Evolutionary conservation across 2,888 invertebrate species (phyloP).

Genomic region (Clistopyga incitator): DNA sequence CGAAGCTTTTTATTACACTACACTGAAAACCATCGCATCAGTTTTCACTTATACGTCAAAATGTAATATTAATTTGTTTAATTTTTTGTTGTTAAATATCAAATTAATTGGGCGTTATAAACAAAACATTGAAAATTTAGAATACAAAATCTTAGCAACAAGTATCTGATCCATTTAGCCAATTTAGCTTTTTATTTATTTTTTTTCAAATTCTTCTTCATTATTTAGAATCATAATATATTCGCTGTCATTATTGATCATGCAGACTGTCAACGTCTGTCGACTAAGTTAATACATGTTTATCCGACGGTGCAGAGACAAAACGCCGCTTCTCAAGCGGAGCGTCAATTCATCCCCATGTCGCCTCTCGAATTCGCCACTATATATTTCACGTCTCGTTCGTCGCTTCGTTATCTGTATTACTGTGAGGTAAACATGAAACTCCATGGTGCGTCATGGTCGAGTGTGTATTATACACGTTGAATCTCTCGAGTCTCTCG

Average conservation of each 20-base stretch:
- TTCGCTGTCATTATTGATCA: not conserved
- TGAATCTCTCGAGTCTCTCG: constrained; percentile 37
- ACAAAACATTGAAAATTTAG: no score
- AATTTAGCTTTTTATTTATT: no score
- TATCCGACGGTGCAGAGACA: not conserved
- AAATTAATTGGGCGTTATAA: no score
- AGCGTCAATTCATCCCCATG: constrained; percentile 3
- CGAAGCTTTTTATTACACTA: no score
- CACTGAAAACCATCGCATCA: no score
- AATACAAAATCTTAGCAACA: not conserved
- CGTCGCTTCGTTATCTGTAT: constrained; percentile 62
- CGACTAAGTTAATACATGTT: not conserved
- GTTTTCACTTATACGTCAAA: no score
- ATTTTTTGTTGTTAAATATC: no score
- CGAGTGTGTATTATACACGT: constrained; percentile 42
- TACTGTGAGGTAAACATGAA: constrained; percentile 54
- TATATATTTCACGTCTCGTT: constrained; percentile 41
- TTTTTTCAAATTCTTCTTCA: not conserved
- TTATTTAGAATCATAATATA: not conserved
- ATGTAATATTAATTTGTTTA: no score
- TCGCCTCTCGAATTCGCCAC: not conserved
- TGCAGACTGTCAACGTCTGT: not conserved
- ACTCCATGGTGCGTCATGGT: constrained; percentile 14
- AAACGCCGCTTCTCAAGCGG: constrained; percentile 10
- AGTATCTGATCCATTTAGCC: not conserved